These are phyloP conservation scores for Corydoras sp. DNA, from an alignment of 2,113 vertebrate genomes.

Conservation along the genomic window DNA sequence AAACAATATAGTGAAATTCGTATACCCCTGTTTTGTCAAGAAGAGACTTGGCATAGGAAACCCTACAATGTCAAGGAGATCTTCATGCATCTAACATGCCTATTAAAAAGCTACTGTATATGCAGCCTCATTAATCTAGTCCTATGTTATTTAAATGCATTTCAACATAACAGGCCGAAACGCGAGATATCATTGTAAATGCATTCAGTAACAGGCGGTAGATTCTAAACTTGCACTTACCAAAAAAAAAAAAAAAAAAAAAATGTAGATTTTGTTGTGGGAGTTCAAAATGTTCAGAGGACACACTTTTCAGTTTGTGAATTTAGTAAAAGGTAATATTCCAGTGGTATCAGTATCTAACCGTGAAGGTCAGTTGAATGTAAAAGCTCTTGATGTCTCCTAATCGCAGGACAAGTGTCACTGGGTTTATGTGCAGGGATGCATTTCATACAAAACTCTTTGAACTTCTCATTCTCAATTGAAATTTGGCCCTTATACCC, in stretches of 20 bases:
- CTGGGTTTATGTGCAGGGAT: conserved; percentile 5
- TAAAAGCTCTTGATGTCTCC: neutral
- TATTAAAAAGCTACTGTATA: conserved; percentile 25
- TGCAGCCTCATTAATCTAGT: conserved; percentile 22
- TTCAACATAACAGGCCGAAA: conserved; percentile 19
- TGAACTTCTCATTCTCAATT: neutral
- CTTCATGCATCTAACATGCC: conserved; percentile 29
- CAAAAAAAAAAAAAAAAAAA: too few species aligned
- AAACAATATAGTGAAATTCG: neutral
- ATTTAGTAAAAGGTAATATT: neutral
- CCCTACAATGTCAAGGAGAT: conserved; percentile 28
- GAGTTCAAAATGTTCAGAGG: too few species aligned
- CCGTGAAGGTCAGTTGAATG: neutral
- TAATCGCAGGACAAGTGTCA: neutral
- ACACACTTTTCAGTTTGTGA: too few species aligned
- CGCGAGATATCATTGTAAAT: conserved; percentile 9
- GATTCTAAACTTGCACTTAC: neutral
- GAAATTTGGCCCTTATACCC: too few species aligned
- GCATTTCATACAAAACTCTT: neutral
- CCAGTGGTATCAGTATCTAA: neutral
- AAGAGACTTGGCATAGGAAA: conserved; percentile 4
- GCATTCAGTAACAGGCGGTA: neutral
- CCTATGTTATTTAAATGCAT: conserved; percentile 11
- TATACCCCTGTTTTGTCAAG: too few species aligned
- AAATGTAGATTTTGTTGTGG: too few species aligned